Conservation (phyloP, 1,140 invertebrate genomes). For the Alviniconcha marisindica region DNA sequence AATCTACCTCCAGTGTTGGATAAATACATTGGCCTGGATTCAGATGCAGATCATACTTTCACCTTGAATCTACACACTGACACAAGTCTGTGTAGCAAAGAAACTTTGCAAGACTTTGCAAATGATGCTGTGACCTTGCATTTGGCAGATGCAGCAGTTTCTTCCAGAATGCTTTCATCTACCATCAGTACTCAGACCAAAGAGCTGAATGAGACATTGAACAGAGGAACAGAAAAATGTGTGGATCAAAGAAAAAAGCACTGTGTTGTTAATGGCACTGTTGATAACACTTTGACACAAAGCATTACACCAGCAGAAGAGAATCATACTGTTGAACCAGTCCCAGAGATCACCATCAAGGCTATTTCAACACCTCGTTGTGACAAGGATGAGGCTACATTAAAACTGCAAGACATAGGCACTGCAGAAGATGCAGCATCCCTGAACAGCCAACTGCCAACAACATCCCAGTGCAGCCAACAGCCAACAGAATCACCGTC, state of each 20-base stretch:
- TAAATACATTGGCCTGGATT: neutral
- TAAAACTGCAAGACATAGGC: conserved; percentile 9
- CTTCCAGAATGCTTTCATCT: no score
- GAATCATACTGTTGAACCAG: neutral
- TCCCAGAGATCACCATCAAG: neutral
- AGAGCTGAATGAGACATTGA: no score
- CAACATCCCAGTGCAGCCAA: neutral
- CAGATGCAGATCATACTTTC: neutral
- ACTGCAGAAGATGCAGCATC: neutral
- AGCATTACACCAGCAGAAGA: neutral
- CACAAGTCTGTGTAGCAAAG: neutral
- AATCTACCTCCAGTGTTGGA: no score
- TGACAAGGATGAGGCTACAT: neutral
- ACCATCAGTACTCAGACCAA: no score
- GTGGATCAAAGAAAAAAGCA: neutral
- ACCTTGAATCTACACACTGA: neutral
- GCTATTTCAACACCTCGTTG: neutral
- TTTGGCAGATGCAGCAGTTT: no score
- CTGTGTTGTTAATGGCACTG: neutral
- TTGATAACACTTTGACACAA: neutral
- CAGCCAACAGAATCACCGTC: neutral
- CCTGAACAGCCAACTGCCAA: neutral
- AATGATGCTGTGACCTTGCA: neutral
- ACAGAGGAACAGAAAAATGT: no score
- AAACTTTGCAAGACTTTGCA: neutral